These are phyloP conservation scores for Graphium colonna DNA, from an alignment of 2,888 invertebrate species.

Conservation along the genomic window DNA sequence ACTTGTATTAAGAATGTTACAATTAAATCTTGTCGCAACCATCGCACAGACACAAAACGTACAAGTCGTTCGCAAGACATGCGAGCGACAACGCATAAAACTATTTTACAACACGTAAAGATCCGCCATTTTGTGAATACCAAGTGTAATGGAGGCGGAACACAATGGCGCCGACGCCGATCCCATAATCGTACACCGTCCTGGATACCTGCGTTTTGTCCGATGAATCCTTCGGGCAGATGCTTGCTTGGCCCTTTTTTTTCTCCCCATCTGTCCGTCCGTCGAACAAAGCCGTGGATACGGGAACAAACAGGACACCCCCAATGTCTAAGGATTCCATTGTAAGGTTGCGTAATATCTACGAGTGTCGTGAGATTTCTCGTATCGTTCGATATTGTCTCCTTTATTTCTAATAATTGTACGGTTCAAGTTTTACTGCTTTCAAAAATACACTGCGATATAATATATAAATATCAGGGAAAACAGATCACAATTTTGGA, in stretches of 20 bases:
- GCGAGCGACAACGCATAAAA: background rate
- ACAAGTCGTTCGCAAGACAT: background rate
- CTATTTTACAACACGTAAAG: slow-evolving; percentile 19
- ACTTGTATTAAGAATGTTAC: too few species aligned
- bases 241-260: slow-evolving; percentile 33
- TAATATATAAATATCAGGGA: too few species aligned
- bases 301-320: slow-evolving; percentile 32
- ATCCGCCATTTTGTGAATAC: slow-evolving; percentile 9
- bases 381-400: too few species aligned
- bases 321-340: slow-evolving; percentile 30
- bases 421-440: too few species aligned
- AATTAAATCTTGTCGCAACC: too few species aligned
- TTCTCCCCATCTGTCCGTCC: slow-evolving; percentile 34
- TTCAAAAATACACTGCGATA: too few species aligned
- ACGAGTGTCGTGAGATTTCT: background rate
- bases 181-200: slow-evolving; percentile 29
- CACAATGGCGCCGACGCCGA: slow-evolving; percentile 32
- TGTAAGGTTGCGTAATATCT: slow-evolving; percentile 13
- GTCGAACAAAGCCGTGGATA: slow-evolving; percentile 32
- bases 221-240: slow-evolving; percentile 38
- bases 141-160: slow-evolving; percentile 17
- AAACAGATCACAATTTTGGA: too few species aligned
- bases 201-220: slow-evolving; percentile 44
- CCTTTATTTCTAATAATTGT: too few species aligned
- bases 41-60: too few species aligned